Evolutionary conservation across 2,113 vertebrate genomes (phyloP).

Genomic region (Pachyramphus minor): DNA sequence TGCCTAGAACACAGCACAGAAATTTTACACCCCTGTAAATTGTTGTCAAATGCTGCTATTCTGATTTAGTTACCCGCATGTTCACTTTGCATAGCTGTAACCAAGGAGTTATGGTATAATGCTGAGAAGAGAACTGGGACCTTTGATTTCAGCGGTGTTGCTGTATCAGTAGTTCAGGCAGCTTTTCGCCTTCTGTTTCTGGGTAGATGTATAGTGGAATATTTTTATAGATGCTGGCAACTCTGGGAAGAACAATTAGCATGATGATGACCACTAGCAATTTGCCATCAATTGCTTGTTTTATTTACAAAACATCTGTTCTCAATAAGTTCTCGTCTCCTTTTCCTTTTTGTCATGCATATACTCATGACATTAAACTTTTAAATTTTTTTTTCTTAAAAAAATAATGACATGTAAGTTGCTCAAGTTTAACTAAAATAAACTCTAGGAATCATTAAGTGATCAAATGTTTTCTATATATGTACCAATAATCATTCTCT

Average conservation of each 20-base stretch:
- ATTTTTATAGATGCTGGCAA: background rate
- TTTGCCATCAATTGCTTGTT: background rate
- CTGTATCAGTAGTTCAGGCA: background rate
- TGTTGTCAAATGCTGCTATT: slow-evolving; percentile 38
- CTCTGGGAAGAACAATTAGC: background rate
- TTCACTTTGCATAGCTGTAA: background rate
- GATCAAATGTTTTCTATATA: background rate
- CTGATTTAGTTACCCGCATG: background rate
- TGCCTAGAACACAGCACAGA: background rate
- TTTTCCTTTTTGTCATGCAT: background rate
- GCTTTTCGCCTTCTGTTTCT: background rate
- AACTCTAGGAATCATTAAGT: background rate
- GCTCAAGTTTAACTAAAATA: background rate
- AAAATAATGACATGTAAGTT: background rate
- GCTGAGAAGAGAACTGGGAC: background rate
- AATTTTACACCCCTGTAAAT: slow-evolving; percentile 35
- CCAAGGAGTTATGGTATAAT: background rate
- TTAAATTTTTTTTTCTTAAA: background rate
- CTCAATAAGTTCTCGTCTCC: background rate
- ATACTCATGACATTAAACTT: background rate
- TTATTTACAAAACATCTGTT: background rate
- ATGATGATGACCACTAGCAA: background rate
- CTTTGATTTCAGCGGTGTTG: background rate
- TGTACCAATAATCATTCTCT: background rate
- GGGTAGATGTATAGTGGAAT: background rate